These are phyloP conservation scores for Xyliphius kryptos DNA, from an alignment of 2,113 vertebrate species.

Conservation along the genomic window DNA sequence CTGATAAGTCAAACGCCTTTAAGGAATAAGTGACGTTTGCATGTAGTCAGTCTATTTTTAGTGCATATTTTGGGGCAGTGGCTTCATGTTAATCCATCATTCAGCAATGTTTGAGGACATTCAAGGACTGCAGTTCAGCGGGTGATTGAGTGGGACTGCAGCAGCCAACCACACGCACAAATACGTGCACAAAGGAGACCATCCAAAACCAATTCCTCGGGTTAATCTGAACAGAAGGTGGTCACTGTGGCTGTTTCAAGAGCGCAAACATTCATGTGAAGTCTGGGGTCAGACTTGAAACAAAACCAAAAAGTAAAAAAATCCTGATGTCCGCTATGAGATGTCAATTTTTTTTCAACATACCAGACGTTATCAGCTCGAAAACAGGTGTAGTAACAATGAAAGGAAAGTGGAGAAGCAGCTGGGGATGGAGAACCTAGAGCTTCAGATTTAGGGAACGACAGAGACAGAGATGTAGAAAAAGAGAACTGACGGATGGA, in stretches of 20 bases:
- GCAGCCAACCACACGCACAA: constrained; percentile 27
- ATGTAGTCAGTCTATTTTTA: constrained; percentile 10
- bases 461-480: constrained; percentile 3
- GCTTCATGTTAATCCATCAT: constrained; percentile 45
- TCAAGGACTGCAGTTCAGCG: constrained; percentile 55
- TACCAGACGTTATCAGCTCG: too few relatives aligned
- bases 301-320: neutral
- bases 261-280: constrained; percentile 24
- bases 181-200: too few relatives aligned
- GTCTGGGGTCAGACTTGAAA: constrained; percentile 22
- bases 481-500: constrained; percentile 7
- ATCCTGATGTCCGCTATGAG: neutral
- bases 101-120: constrained; percentile 72
- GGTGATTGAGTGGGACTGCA: constrained; percentile 22
- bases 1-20: too few relatives aligned
- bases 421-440: neutral
- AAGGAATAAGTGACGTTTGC: neutral
- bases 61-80: constrained; percentile 45
- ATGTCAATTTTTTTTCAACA: too few relatives aligned
- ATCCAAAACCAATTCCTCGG: too few relatives aligned
- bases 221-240: too few relatives aligned
- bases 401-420: neutral
- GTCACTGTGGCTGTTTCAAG: neutral
- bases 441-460: neutral
- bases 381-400: too few relatives aligned